Base-by-base conservation (phyloP, 2,113 vertebrate species). In the Phylloscopus whistleri region DNA sequence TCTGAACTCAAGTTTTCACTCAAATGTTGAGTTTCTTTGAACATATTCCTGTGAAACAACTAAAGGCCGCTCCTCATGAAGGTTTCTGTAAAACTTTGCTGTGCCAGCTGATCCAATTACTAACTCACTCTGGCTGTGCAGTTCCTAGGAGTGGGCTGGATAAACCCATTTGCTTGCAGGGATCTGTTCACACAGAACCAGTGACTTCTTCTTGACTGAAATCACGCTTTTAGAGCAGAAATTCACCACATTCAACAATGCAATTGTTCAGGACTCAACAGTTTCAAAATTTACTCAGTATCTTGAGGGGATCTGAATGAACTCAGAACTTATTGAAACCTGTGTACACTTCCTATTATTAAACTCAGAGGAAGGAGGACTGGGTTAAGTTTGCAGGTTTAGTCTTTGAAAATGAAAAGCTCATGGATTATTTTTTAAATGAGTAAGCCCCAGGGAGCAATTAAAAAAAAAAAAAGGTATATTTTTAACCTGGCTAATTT, bases 401-500 rank as follows among this genome's bases (percentile, higher is more conserved):
- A 53, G 41, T 55, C 90, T 92, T 90, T 81, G 59, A 86, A 95
- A 95, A 92, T 19, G 6, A 73, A 90, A 87, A 93, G 55, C 63
- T 67, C 76, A 41, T 58, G 72, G 59, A 86, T 90, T 95, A 56
- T 67, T 90, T 87, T 89, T 88, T 70, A 72, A 87, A 95, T 70
- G 3, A 93, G 26, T 67, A 94, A 93, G 49, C 85, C 60, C 18
- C 23, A 62, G 83, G 88, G 85, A 90, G 19, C 64, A 94, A 92
- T 85, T 7, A 9, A 58, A 55, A 76, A 80, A 66, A 84, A 83
- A 59, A 66, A 46, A 55, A 41, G 28, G 28, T 24, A 46, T 56
- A 74, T 83, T 90, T 90, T 85, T 86, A 95, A 88, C 82, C 39
- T 70, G 51, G 58, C 30, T 80, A 74, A 90, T 94, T 90, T 77